These are phyloP conservation scores for Potamilus streckersoni DNA, from an alignment of 1,140 invertebrate genomes.

Conservation along the genomic window DNA sequence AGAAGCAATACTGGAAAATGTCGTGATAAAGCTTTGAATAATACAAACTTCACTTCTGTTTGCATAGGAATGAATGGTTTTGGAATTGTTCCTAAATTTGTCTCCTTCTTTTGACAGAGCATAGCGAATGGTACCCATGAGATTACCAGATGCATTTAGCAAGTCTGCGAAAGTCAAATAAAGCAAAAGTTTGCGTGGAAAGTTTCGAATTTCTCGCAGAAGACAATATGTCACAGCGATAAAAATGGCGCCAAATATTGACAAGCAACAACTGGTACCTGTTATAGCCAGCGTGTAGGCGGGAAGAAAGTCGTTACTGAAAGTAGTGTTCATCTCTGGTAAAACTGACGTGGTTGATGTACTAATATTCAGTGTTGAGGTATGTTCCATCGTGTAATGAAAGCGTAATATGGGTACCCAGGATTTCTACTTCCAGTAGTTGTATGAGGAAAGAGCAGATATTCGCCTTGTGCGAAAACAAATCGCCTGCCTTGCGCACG, in stretches of 20 bases:
- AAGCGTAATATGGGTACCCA: too few species aligned
- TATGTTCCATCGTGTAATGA: too few species aligned
- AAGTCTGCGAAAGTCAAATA: conserved; percentile 17
- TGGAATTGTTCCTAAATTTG: not conserved
- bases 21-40: conserved; percentile 29
- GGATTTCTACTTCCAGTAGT: too few species aligned
- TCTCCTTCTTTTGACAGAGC: not conserved
- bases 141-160: conserved; percentile 15
- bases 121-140: conserved; percentile 19
- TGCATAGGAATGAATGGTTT: not conserved
- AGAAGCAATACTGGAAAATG: conserved; percentile 30
- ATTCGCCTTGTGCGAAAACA: too few species aligned
- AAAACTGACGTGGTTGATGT: too few species aligned
- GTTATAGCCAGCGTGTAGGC: conserved; percentile 8
- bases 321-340: too few species aligned
- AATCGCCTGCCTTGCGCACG: too few species aligned
- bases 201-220: conserved; percentile 5
- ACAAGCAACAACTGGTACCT: conserved; percentile 7
- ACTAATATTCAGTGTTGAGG: too few species aligned
- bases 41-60: conserved; percentile 2
- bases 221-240: conserved; percentile 12
- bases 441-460: too few species aligned
- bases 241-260: conserved; percentile 20
- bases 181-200: conserved; percentile 16
- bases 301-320: not conserved